Base-by-base conservation (phyloP, 2,888 invertebrate genomes). In the Lobophora halterata region DNA sequence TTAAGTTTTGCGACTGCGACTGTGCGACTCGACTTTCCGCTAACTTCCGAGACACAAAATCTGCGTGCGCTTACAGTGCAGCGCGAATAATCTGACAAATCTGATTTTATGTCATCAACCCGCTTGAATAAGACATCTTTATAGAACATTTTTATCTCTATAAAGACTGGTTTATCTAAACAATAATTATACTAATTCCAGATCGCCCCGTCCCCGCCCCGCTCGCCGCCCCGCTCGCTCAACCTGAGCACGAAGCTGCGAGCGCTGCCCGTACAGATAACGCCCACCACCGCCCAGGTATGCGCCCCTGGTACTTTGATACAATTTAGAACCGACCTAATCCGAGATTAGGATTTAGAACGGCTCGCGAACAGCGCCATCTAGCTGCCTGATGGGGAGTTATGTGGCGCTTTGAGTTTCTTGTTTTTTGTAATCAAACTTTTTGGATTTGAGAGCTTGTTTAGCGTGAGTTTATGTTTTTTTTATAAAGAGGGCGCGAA, bases 271-370 rank as follows among this genome's bases (percentile, higher is more conserved):
- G 73, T 83, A 63, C 83, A 85, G 65, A 79, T 83, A 55, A 76
- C 82, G 47, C 79, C 83, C 44, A 79, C 83, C 59, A 75, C 83
- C 58, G 79, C 83, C 49, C 83, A 85, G 83, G 85, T 86, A 79
- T 81, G 81, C 35, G 52, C 55, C 55, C 80, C 80, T 82, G 65
- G 82, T 83, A 79, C 54, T 55, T 46, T 61, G 65, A 64, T 75
- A 77, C 66, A 76, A 80, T 78, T 76, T 75, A 79, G 73, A 79
- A 71, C 69, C 71, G 69, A 70, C 72, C 72, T 76, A 76, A 76
- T 77, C 77, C 67, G 37, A 61, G 70, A 71, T 71, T 70, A 70
- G 72, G 71, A 69, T 65, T 65, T 64, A 61, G 58, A 26, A 37
- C 23, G 6, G 12, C 20, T 13, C 9, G 5, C 3, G 4, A n/a